phyloP scores from a whole-genome alignment of 2,888 invertebrate species.

The Polydrusus cervinus region DNA sequence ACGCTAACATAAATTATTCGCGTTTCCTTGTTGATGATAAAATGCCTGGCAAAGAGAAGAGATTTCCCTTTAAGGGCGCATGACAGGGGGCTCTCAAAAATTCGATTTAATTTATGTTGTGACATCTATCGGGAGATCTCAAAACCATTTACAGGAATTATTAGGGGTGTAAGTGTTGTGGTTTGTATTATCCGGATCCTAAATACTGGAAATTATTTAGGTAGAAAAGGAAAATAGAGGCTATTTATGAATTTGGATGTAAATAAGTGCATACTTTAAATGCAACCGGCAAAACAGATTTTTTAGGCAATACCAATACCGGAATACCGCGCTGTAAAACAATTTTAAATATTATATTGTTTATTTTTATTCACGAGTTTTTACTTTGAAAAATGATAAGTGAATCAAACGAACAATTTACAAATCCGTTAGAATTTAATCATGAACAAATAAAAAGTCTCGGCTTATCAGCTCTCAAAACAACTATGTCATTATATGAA shows the following conservation, averaged over 20 bases:
- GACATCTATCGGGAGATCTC: constrained; percentile 1
- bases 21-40: constrained; percentile 38
- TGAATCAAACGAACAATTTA: neutral
- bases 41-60: constrained; percentile 11
- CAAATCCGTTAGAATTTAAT: neutral
- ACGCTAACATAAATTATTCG: constrained; percentile 31
- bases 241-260: no score
- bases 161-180: neutral
- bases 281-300: no score
- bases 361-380: no score
- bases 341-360: no score
- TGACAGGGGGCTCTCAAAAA: neutral
- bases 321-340: no score
- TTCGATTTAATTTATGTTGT: neutral
- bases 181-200: neutral
- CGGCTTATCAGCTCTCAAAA: neutral
- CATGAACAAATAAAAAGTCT: constrained; percentile 14
- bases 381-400: no score
- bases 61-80: constrained; percentile 8
- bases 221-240: no score
- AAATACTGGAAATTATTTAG: neutral
- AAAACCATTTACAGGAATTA: neutral
- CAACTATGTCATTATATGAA: constrained; percentile 14
- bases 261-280: no score
- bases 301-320: no score